phyloP scores from a whole-genome alignment of 35 echinoderm and acorn worm genomes.

The Diadema setosum region DNA sequence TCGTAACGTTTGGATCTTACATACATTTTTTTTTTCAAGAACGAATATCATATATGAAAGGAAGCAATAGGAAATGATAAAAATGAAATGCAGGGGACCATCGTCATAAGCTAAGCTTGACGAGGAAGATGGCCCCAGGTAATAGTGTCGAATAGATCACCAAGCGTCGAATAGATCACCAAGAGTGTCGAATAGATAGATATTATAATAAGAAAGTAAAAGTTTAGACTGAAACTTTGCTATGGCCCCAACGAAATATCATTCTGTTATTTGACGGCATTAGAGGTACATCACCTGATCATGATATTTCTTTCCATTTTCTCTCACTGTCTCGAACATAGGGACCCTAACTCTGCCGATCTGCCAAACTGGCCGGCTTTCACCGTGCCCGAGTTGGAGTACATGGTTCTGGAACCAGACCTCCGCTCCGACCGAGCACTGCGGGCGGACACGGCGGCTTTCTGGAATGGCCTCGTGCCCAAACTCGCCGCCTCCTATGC shows the following conservation, averaged over 20 bases:
- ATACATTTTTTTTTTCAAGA: too few relatives aligned
- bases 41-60: too few relatives aligned
- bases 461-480: conserved; percentile 39
- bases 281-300: neutral
- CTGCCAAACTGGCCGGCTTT: conserved; percentile 29
- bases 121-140: too few relatives aligned
- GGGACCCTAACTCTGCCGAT: conserved; percentile 26
- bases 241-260: neutral
- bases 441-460: neutral
- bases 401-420: conserved; percentile 17
- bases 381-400: neutral
- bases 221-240: neutral
- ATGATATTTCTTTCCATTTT: neutral
- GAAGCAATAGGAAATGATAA: too few relatives aligned
- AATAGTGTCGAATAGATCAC: too few relatives aligned
- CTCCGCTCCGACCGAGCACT: neutral
- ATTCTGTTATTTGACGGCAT: neutral
- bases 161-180: too few relatives aligned
- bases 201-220: too few relatives aligned
- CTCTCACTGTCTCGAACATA: neutral
- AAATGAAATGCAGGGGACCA: too few relatives aligned
- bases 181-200: too few relatives aligned
- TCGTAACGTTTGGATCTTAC: too few relatives aligned
- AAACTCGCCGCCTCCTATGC: too few relatives aligned
- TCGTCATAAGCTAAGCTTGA: too few relatives aligned